phyloP scores from a whole-genome alignment of 1,140 invertebrate species.

The Tachypleus tridentatus region DNA sequence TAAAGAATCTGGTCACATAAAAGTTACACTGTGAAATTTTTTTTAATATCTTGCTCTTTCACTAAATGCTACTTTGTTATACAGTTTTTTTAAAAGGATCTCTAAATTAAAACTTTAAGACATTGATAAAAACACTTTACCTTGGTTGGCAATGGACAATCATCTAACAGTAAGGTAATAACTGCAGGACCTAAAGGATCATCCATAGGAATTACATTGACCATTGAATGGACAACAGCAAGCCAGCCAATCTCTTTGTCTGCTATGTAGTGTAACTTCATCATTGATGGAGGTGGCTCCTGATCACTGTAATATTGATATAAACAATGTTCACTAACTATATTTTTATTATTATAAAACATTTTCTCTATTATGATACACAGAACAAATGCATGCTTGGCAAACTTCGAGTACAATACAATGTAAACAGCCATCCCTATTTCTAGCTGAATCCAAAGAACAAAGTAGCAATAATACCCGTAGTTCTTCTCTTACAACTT shows the following conservation, averaged over 20 bases:
- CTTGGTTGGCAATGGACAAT: constrained; percentile 80
- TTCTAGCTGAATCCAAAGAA: neutral
- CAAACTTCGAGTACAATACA: constrained; percentile 9
- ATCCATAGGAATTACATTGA: constrained; percentile 70
- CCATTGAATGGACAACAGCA: constrained; percentile 72
- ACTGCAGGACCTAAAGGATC: constrained; percentile 81
- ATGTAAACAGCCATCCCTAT: neutral
- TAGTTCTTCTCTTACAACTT: neutral
- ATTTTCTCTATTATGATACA: neutral
- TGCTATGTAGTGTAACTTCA: constrained; percentile 70
- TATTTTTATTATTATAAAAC: too few relatives aligned
- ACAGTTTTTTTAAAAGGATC: too few relatives aligned
- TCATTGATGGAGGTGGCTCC: constrained; percentile 68
- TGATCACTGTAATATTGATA: constrained; percentile 51
- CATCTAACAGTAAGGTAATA: constrained; percentile 77
- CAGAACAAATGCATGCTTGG: neutral
- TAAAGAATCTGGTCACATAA: too few relatives aligned
- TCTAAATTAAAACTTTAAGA: neutral
- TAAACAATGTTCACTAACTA: neutral
- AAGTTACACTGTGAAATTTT: too few relatives aligned
- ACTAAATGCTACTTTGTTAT: too few relatives aligned
- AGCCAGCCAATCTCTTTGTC: constrained; percentile 85
- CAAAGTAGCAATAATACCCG: neutral
- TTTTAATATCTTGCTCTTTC: too few relatives aligned
- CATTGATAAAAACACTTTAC: constrained; percentile 32